Evolutionary conservation across 2,888 invertebrate genomes (phyloP), one percentile per base, ranked within the genome.

Genomic region (Deladenus siricidicola): DNA sequence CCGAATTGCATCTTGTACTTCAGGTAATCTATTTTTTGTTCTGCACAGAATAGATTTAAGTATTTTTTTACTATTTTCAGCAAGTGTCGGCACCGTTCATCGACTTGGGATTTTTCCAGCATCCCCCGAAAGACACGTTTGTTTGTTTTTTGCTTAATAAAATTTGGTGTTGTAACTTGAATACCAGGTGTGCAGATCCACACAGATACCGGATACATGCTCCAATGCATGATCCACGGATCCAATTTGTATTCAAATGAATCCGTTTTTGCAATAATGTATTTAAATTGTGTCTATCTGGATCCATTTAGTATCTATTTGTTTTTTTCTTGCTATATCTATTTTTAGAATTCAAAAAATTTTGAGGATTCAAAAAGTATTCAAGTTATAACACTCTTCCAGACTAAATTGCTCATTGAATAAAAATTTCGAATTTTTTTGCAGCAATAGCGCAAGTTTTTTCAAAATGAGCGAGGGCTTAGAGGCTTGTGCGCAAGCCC

Each of bases 51-150:
- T n/a, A n/a, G n/a, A n/a, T n/a, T n/a, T n/a, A n/a, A n/a, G n/a
- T n/a, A n/a, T n/a, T n/a, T n/a, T n/a, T n/a, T n/a, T n/a, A n/a
- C n/a, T n/a, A 30, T 50, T 84, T 93, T 60, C 85, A 90, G 80
- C 88, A 88, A 80, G 84, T 96, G 52, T 86, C 90, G 60, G 90
- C 92, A 19, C 92, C 93, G 0, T 90, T 92, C 80, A 91, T 92
- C 76, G 93, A 93, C 48, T 67, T 72, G 39, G 73, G 72, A 17
- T 69, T 76, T 60, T 76, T 76, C 58, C 65, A 70, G 34, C 64
- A 65, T 10, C 34, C 28, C n/a, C 26, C 43, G 30, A 58, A 59
- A 30, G 62, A 65, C 29, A 52, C 55, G 45, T 47, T 14, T 6
- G 45, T 45, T 19, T 21, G n/a, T 45, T 14, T 45, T 14, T 6